Evolutionary conservation across 2,888 invertebrate genomes (phyloP).

Genomic region (Thyatira batis): DNA sequence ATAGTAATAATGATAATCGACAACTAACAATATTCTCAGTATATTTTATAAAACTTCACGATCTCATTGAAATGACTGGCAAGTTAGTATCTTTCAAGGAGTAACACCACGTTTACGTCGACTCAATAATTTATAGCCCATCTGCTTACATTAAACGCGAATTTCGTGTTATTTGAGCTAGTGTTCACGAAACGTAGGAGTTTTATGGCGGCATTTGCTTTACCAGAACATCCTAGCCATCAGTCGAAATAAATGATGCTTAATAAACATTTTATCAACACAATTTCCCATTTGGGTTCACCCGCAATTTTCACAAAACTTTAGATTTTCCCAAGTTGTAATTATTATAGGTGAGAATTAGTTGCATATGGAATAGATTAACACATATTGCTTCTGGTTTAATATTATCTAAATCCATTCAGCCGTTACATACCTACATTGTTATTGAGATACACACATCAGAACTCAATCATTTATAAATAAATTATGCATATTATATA

Average conservation of each 20-base stretch:
- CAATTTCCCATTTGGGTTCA: neutral
- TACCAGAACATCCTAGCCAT: slow-evolving; percentile 35
- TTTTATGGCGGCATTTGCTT: slow-evolving; percentile 47
- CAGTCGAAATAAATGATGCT: slow-evolving; percentile 31
- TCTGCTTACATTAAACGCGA: slow-evolving; percentile 55
- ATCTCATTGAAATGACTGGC: slow-evolving; percentile 32
- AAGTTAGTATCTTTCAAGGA: slow-evolving; percentile 45
- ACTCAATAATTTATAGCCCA: slow-evolving; percentile 56
- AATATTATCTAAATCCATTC: too few species aligned
- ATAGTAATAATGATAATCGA: too few species aligned
- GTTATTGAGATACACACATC: too few species aligned
- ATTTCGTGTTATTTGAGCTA: slow-evolving; percentile 50
- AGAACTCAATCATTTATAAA: too few species aligned
- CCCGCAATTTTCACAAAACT: neutral
- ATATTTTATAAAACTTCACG: slow-evolving; percentile 1
- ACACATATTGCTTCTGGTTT: too few species aligned
- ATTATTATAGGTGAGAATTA: neutral
- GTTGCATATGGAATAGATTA: neutral
- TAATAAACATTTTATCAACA: neutral
- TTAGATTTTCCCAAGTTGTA: neutral
- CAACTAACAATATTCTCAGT: too few species aligned
- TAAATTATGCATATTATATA: neutral
- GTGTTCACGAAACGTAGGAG: slow-evolving; percentile 39
- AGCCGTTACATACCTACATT: too few species aligned
- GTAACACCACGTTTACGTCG: slow-evolving; percentile 42